Evolutionary conservation across 2,888 invertebrate species (phyloP), one percentile per base, ranked within the genome.

Genomic region (Hermaeophaga mercurialis): DNA sequence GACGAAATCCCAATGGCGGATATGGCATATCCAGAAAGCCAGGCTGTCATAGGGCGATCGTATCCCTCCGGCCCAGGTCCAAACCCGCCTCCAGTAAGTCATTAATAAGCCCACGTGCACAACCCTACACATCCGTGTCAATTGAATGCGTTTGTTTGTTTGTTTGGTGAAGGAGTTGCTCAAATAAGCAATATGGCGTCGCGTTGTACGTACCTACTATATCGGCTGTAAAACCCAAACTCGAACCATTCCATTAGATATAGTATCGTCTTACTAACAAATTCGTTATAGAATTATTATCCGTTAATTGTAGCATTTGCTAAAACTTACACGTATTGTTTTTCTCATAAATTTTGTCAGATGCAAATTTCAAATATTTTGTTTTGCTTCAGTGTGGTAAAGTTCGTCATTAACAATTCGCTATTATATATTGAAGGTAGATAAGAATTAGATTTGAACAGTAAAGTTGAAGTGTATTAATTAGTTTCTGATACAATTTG

Each of bases 1-100:
- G 89, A 89, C 80, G 88, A 89, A 75, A 85, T 88, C 72, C 86
- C 87, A 56, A 81, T 88, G 78, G 84, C 87, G 75, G 88, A 89
- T 75, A 85, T 84, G 81, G 86, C 86, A 73, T 88, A 86, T 76
- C 86, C 86, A 63, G 88, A 87, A 67, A 82, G 74, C 58, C 76
- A 76, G 64, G 73, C 76, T 62, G 71, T 76, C 22, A 70, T 77
- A 60, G 77, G 77, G 55, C 73, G 78, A 64, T 69, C 77, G 45
- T 79, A 78, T 66, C 75, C 77, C 59, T 71, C 78, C 58, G 77
- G 77, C 61, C 70, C 75, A 64, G 75, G 75, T 70, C 74, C 75
- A 67, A 76, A 77, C 69, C 77, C 76, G 66, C 78, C 78, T 70
- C 76, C 79, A 74, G 78, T 79, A 78, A 79, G 79, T 79, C 77